phyloP scores from a whole-genome alignment of 2,888 invertebrate genomes.

The Caenorhabditis sinica region DNA sequence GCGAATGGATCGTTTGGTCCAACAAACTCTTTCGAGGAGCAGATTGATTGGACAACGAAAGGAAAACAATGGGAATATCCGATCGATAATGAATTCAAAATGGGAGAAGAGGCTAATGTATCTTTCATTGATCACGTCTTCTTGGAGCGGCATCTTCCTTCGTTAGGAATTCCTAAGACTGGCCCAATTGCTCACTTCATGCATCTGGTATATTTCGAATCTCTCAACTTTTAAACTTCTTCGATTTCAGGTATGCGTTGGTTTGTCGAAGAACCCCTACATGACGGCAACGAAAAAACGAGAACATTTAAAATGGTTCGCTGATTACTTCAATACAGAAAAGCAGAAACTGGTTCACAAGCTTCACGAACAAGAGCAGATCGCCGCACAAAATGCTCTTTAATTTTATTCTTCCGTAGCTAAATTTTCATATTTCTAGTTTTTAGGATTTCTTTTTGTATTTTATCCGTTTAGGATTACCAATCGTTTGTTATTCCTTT shows the following conservation, averaged over 20 bases:
- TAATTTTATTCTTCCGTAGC: not conserved
- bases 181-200: constrained; percentile 97
- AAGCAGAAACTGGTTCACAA: constrained; percentile 74
- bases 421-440: not conserved
- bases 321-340: constrained; percentile 85
- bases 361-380: constrained; percentile 75
- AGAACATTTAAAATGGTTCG: constrained; percentile 94
- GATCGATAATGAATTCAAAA: constrained; percentile 91
- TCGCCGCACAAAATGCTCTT: constrained; percentile 70
- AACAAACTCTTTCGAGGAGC: constrained; percentile 93
- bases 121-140: constrained; percentile 96
- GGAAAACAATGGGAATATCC: constrained; percentile 98
- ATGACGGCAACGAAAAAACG: constrained; percentile 92
- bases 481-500: not conserved
- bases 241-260: constrained; percentile 84
- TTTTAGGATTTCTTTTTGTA: constrained; percentile 2
- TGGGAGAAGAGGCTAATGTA: constrained; percentile 85
- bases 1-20: constrained; percentile 79
- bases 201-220: constrained; percentile 90
- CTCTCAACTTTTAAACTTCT: not conserved
- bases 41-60: constrained; percentile 94
- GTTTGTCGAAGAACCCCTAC: constrained; percentile 95
- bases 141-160: constrained; percentile 91
- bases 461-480: constrained; percentile 15
- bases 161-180: constrained; percentile 89